Conservation (phyloP, 2,797 vertebrate species). For the Phyllotis vaccarum region DNA sequence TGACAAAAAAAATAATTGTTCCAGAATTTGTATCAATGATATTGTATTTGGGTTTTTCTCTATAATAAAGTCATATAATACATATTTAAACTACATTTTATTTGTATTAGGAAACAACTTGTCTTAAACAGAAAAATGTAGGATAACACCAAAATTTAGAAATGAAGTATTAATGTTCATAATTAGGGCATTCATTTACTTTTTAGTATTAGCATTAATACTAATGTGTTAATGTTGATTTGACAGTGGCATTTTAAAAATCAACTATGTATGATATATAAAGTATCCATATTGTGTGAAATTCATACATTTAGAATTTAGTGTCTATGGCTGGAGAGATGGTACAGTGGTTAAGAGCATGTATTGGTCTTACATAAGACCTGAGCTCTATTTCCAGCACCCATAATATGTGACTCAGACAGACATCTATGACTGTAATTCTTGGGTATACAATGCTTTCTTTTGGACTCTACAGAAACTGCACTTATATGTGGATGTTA, state of each 20-base stretch:
- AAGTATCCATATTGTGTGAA: not conserved
- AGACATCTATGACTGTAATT: not conserved
- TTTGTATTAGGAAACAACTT: not conserved
- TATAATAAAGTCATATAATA: not conserved
- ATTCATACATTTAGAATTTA: not conserved
- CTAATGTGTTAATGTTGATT: not conserved
- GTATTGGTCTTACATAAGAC: not conserved
- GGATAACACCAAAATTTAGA: not conserved
- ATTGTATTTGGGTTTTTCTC: not conserved
- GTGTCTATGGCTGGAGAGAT: not conserved
- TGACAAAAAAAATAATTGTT: not conserved
- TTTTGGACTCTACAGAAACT: not conserved
- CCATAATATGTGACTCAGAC: not conserved
- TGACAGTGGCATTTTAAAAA: not conserved
- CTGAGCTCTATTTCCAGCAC: not conserved
- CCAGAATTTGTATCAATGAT: not conserved
- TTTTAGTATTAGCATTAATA: not conserved
- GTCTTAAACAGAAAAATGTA: not conserved
- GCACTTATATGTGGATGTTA: not conserved
- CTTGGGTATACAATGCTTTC: not conserved
- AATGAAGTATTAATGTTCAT: not conserved
- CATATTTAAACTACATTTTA: not conserved
- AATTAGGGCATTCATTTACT: not conserved
- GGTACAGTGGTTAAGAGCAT: not conserved
- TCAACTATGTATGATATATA: conserved; percentile 9